Base-by-base conservation (phyloP, 2,797 vertebrate species). In the Tokudaia tokunoshimensis region DNA sequence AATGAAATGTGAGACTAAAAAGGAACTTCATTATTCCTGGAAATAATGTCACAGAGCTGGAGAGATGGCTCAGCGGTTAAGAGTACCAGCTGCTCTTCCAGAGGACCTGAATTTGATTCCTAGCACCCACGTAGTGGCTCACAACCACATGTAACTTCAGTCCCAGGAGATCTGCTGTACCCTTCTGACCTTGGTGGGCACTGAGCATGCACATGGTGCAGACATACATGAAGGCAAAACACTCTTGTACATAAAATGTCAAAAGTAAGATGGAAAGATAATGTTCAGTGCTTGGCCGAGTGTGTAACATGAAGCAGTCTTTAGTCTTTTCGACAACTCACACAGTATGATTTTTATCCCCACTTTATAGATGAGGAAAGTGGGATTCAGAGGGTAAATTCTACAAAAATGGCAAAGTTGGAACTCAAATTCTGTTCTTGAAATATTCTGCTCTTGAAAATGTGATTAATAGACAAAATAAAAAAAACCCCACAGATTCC, bases 1-100 rank as follows among this genome's bases (percentile, higher is more conserved):
- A 14, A 6, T 80, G 20, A 89, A 95, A 50, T 78, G 41, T 41
- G 59, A 96, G 87, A 79, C 67, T 92, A 65, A 52, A 63, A 95
- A 65, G 55, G 26, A 86, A 91, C 31, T 52, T 9, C 11, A 61
- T 72, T 63, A n/a, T 17, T 63, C 92, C 47, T 47, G 37, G 24
- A 83, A 91, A 44, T 13, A 44, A 26, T 75, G 41, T 44, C 6
- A 1, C 41, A 75, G 74, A 44, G 24, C 74, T 29, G 82, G n/a
- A 26, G 82, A 20, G 37, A 47, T 34, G 37, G 59, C 81, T 63
- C 9, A 31, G 59, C 31, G 26, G 81, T 83, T 31, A 47, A 31
- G 81, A 65, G 59, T 37, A 20, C 37, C 31, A 41, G 37, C 41
- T 63, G 37, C 37, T 59, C 55, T 57, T 83, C 26, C 24, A 83